Base-by-base conservation (phyloP, 1,140 invertebrate genomes). In the Drosophila gunungcola region DNA sequence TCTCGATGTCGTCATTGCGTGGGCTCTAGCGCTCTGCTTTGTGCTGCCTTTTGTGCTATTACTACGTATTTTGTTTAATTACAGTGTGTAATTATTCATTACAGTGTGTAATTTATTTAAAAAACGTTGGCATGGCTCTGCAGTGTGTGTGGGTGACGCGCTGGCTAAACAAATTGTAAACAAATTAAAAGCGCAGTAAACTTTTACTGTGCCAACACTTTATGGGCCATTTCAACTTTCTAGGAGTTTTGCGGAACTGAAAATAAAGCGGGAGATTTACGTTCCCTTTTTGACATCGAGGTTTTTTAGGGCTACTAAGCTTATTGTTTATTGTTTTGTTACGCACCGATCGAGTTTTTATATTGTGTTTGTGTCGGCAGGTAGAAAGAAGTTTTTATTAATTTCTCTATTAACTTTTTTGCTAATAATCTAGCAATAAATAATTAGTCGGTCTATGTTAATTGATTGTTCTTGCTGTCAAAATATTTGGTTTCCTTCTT, bases 31-130 rank as follows among this genome's bases (percentile, higher is more conserved):
- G 75, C 63, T 42, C 13, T 43, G 55, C 80, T 83, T 84, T 83
- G 76, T 75, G 49, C 25, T 52, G 64, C 80, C 80, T 84, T 83
- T 73, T 72, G 42, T 51, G 75, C 45, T 38, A 42, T 48, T 61
- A 54, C 53, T 58, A 36, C 69, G 55, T 57, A 83, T 82, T 72
- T 81, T 57, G 57, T 67, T 83, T 83, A 82, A 83, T 82, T 78
- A 64, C 52, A 45, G 51, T 60, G 42, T 75, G 75, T 84, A 83
- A 83, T 83, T 83, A 83, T 80, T 76, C 78, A 77, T 72, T 78
- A 58, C 27, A 16, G 38, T 12, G 38, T 70, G 78, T 80, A 80
- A 65, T 79, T 79, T 55, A 49, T 38, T 48, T 62, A 13, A 43
- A 51, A 39, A 32, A 32, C 29, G 6, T 32, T 32, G 29, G 29